Conservation (phyloP, 2,797 vertebrate genomes). For the Cyclura pinguis region DNA sequence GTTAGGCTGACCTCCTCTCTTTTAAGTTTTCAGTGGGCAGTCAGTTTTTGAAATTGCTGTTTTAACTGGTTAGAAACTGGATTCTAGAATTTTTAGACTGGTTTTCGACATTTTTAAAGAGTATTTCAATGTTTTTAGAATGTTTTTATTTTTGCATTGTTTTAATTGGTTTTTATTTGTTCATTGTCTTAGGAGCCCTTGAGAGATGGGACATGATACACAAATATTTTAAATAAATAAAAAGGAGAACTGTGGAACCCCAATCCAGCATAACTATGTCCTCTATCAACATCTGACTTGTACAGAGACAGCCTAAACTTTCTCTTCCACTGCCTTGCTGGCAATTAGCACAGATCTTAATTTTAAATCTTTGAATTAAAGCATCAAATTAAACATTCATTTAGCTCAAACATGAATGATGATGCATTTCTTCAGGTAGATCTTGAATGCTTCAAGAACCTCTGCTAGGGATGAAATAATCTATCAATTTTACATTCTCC, state of each 20-base stretch:
- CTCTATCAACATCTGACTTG: neutral
- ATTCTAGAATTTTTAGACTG: too few relatives aligned
- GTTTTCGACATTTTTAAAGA: too few relatives aligned
- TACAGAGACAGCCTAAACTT: neutral
- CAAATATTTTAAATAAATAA: neutral
- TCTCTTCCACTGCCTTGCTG: neutral
- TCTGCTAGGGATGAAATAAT: neutral
- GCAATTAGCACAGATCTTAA: neutral
- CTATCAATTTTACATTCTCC: neutral
- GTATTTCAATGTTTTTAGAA: too few relatives aligned
- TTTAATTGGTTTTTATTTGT: too few relatives aligned
- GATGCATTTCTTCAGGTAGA: neutral
- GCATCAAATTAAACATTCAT: neutral
- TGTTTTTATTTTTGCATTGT: too few relatives aligned
- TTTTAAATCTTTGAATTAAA: neutral
- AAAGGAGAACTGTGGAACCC: neutral
- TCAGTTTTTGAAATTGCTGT: too few relatives aligned
- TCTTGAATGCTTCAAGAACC: neutral
- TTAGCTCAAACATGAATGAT: neutral
- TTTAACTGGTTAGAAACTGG: too few relatives aligned
- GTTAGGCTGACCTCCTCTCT: too few relatives aligned
- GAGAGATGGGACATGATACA: neutral
- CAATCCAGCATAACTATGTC: neutral
- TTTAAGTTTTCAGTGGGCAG: too few relatives aligned
- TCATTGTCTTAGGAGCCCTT: too few relatives aligned